Evolutionary conservation across 2,113 vertebrate genomes (phyloP).

Genomic region (Grammomys dolichurus): DNA sequence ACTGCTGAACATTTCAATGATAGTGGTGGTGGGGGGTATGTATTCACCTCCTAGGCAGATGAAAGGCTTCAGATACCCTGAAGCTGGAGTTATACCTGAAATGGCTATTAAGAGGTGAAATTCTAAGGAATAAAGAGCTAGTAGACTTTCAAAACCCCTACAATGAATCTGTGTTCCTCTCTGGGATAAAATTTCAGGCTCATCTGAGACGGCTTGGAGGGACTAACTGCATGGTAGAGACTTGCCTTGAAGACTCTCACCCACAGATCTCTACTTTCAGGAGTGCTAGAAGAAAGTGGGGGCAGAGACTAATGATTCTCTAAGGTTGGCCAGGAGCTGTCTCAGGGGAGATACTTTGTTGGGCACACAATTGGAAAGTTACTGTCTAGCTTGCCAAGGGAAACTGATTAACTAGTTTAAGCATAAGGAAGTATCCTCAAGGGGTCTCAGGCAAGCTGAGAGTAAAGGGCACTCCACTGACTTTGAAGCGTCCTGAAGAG

Average conservation of each 20-base stretch:
- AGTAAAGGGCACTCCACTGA: neutral
- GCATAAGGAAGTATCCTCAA: neutral
- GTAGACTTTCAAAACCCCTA: neutral
- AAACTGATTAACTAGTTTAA: neutral
- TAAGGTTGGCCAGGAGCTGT: neutral
- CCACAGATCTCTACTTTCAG: neutral
- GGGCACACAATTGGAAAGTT: neutral
- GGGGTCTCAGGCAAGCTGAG: neutral
- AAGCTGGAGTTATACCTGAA: neutral
- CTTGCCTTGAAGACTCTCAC: neutral
- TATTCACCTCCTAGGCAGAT: neutral
- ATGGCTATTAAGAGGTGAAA: neutral
- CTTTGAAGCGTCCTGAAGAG: neutral
- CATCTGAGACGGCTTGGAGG: neutral
- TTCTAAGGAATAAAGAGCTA: neutral
- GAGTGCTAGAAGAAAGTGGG: neutral
- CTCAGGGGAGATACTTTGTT: neutral
- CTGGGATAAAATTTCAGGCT: neutral
- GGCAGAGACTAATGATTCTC: neutral
- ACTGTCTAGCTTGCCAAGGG: neutral
- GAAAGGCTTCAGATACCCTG: neutral
- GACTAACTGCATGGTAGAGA: neutral
- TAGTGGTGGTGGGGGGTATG: neutral
- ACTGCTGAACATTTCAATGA: neutral
- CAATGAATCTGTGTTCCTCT: neutral